A percentile compares a stretch with the other conserved stretches of the same genome.
Conservation (phyloP, 2,888 invertebrate species). For the Andrena dorsata region DNA sequence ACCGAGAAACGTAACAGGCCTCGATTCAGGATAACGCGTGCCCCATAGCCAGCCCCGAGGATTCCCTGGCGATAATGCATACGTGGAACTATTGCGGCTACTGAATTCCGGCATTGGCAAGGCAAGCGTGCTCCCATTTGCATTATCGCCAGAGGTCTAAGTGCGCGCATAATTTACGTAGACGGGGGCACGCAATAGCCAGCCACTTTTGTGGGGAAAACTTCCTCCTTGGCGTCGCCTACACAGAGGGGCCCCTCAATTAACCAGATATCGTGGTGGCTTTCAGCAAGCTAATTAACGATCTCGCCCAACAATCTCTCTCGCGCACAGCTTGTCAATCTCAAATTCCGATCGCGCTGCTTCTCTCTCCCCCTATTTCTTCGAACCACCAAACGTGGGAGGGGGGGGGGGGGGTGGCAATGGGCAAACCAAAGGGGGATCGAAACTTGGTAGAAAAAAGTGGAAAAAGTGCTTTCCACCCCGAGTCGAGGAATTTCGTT, state of each 20-base stretch:
- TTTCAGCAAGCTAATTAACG: constrained; percentile 62
- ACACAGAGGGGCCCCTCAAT: constrained; percentile 45
- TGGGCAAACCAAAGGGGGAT: too few relatives aligned
- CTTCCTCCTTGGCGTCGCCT: constrained; percentile 5
- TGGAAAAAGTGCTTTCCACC: constrained; percentile 23
- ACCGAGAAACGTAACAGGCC: constrained; percentile 37
- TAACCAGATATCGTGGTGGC: constrained; percentile 56
- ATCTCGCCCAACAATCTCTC: constrained; percentile 29
- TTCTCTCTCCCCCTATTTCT: neutral
- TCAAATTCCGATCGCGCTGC: constrained; percentile 36
- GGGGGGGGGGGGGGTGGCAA: too few relatives aligned
- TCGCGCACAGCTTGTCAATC: constrained; percentile 22
- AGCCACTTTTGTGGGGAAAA: constrained; percentile 39
- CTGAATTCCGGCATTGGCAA: constrained; percentile 73
- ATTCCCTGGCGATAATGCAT: constrained; percentile 61
- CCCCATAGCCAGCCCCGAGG: constrained; percentile 23
- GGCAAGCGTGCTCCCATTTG: constrained; percentile 73
- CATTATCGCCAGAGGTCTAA: constrained; percentile 80
- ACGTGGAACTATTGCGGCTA: constrained; percentile 66
- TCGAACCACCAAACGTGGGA: too few relatives aligned
- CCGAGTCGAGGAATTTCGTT: constrained; percentile 31
- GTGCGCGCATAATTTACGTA: constrained; percentile 79
- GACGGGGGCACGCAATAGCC: constrained; percentile 49
- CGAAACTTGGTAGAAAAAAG: neutral
- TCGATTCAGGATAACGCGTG: constrained; percentile 14